Evolutionary conservation across 2,797 vertebrate genomes (phyloP).

Genomic region (Dendrocincla fuliginosa): DNA sequence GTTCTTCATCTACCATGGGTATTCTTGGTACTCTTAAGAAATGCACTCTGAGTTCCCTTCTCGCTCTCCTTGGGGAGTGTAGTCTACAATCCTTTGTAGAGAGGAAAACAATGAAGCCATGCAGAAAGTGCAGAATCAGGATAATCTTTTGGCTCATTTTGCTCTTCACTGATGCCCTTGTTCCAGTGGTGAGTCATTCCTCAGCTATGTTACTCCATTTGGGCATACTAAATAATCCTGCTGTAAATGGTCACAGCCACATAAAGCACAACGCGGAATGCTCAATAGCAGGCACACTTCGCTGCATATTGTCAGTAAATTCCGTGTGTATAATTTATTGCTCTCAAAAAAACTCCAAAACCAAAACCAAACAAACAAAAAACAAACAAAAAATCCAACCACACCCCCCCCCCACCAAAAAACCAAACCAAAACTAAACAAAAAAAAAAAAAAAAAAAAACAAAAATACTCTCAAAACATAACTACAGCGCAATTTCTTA

Average conservation of each 20-base stretch:
- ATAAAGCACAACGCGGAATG: background rate
- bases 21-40: background rate
- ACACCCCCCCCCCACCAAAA: too few species aligned
- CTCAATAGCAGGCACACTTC: background rate
- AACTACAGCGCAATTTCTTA: background rate
- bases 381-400: too few species aligned
- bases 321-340: background rate
- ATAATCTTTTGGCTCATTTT: background rate
- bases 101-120: background rate
- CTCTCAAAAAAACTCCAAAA: background rate
- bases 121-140: background rate
- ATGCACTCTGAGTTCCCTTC: background rate
- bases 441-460: background rate
- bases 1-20: background rate
- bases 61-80: fast-evolving
- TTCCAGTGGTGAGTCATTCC: background rate
- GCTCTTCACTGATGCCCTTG: background rate
- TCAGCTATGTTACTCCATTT: background rate
- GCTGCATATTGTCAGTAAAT: background rate
- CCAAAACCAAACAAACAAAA: too few species aligned
- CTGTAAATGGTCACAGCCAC: slow-evolving; percentile 36
- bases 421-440: too few species aligned
- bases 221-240: slow-evolving; percentile 21
- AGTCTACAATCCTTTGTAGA: background rate
- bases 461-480: background rate